Evolutionary conservation across 2,113 vertebrate genomes (phyloP), one percentile per base, ranked within the genome.

Genomic region (Menidia beryllina): DNA sequence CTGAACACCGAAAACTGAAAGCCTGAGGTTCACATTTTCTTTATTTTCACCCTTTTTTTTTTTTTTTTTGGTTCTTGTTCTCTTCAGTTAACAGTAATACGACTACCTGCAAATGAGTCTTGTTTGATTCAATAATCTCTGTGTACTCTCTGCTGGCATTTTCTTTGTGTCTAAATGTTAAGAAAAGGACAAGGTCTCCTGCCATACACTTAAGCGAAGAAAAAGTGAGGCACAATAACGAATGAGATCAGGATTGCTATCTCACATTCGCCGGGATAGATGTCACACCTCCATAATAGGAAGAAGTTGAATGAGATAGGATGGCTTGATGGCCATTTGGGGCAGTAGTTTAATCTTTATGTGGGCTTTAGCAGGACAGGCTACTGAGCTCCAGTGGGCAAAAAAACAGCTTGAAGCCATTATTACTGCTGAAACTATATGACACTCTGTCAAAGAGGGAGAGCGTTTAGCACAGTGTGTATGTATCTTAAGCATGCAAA

Each of bases 351-450:
- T 80, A 1, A 34, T 87, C 89, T 89, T 91, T 81, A 86, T 86
- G 86, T 91, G 88, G 86, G 83, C 86, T 84, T 91, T 86, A 83
- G 73, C 30, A 69, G 69, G 78, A 72, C 79, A 76, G 82, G 79
- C 84, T 86, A 78, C 86, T 83, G 83, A 77, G 81, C 83, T 86
- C 72, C 68, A 72, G 82, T 79, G 78, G 87, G 84, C 81, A 88
- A 69, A 73, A n/a, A 68, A 30, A 62, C 90, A 90, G 88, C 90
- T 91, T 86, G 82, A 81, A 74, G 78, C 71, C 81, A 88, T 91
- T 89, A 91, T 75, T 69, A 72, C 80, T 55, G 59, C 82, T 80
- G 66, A 81, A 79, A 78, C 76, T 78, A 80, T 66, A 86, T 65
- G 80, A 79, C 79, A 78, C 69, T 62, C 81, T 66, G 53, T 84